Conservation (phyloP, 2,797 vertebrate genomes). For the Allobates femoralis region DNA sequence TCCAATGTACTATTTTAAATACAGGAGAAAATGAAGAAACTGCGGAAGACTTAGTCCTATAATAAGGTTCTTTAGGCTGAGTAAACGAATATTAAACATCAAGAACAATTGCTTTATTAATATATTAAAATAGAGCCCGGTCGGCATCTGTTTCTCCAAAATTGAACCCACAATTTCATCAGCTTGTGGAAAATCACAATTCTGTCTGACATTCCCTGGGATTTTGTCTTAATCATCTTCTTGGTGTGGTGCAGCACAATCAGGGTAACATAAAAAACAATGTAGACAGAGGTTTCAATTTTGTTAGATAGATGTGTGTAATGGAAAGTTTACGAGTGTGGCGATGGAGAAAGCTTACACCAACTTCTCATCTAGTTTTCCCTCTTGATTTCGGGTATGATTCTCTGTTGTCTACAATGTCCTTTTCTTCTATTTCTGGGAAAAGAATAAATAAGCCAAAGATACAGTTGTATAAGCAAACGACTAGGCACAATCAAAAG, state of each 20-base stretch:
- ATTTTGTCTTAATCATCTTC: conserved; percentile 30
- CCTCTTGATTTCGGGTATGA: not conserved
- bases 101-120: conserved; percentile 41
- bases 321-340: conserved; percentile 4
- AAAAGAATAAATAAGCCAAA: not conserved
- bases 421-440: not conserved
- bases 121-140: conserved; percentile 26
- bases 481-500: not conserved
- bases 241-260: conserved; percentile 3
- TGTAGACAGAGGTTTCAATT: conserved; percentile 10
- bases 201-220: conserved; percentile 25
- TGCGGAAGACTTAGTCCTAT: not conserved
- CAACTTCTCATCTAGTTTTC: not conserved
- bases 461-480: not conserved
- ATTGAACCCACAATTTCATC: conserved; percentile 20
- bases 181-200: conserved; percentile 15
- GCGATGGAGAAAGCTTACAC: not conserved
- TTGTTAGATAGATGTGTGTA: not conserved
- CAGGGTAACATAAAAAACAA: not conserved
- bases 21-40: conserved; percentile 37
- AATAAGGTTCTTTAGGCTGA: conserved; percentile 31
- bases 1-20: conserved; percentile 42
- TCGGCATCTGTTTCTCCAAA: not conserved
- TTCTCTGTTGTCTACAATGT: not conserved
- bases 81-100: conserved; percentile 36